Evolutionary conservation across 2,797 vertebrate genomes (phyloP).

Genomic region (Melanotaenia pygmaea): DNA sequence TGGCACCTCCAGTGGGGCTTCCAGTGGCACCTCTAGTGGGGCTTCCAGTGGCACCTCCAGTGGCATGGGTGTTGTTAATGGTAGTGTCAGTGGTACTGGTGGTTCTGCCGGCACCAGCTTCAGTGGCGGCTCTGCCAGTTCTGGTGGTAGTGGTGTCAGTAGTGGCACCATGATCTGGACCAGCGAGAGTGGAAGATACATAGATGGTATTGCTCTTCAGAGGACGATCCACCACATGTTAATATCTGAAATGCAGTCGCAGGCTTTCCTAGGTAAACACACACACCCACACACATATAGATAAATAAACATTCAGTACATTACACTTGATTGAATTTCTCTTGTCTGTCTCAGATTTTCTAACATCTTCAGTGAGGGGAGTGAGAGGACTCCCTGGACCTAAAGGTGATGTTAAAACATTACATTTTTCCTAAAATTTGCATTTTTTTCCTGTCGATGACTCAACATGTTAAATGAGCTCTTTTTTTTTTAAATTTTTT

Average conservation of each 20-base stretch:
- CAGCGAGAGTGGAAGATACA: slow-evolving; percentile 33
- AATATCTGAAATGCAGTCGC: slow-evolving; percentile 81
- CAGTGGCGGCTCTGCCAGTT: neutral
- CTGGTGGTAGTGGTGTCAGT: neutral
- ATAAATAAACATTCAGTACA: neutral
- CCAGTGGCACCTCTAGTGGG: neutral
- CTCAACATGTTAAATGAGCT: neutral
- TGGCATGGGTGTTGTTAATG: neutral
- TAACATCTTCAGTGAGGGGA: slow-evolving; percentile 63
- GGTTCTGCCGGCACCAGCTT: neutral
- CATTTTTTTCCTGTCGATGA: neutral
- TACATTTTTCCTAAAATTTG: neutral
- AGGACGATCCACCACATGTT: slow-evolving; percentile 81
- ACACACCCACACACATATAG: slow-evolving; percentile 10
- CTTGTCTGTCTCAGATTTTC: slow-evolving; percentile 60
- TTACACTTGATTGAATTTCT: slow-evolving; percentile 12
- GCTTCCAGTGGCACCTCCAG: neutral
- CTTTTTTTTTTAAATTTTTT: slow-evolving; percentile 19
- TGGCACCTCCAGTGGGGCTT: too few relatives aligned
- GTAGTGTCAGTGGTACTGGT: neutral
- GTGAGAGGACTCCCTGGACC: slow-evolving; percentile 84
- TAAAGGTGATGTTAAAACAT: slow-evolving; percentile 85
- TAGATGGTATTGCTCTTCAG: slow-evolving; percentile 62
- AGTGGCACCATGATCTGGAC: slow-evolving; percentile 16
- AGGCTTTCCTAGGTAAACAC: slow-evolving; percentile 84